These are phyloP conservation scores for Oriolus oriolus DNA, from an alignment of 2,113 vertebrate genomes.

Conservation along the genomic window DNA sequence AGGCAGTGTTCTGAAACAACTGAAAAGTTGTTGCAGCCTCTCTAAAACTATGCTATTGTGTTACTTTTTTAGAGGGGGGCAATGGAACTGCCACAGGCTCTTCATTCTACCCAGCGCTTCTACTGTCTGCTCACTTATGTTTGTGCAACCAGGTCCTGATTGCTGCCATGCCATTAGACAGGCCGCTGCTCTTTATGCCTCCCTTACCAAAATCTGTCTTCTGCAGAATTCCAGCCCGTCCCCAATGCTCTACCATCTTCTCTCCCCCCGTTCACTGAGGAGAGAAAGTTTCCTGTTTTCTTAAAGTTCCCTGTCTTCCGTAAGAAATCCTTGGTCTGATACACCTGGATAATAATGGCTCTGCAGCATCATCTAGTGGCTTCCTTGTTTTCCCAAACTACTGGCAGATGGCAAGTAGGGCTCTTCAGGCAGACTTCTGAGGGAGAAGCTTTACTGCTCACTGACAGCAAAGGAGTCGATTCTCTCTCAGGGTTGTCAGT, in stretches of 20 bases:
- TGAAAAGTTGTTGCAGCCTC: background rate
- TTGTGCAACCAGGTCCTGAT: background rate
- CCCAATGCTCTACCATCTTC: background rate
- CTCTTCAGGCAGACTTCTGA: background rate
- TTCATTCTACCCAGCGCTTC: background rate
- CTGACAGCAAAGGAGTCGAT: background rate
- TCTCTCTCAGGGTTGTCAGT: background rate
- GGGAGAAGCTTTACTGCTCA: background rate
- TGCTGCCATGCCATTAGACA: background rate
- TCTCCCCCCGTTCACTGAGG: background rate
- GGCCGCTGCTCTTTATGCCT: background rate
- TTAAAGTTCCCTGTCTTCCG: background rate
- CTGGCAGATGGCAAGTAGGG: background rate
- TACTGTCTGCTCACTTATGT: rapidly evolving
- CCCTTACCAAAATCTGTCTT: background rate
- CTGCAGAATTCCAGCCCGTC: background rate
- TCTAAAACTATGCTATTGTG: background rate
- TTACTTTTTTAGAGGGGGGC: background rate
- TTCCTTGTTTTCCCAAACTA: background rate
- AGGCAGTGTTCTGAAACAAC: background rate
- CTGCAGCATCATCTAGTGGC: conserved; percentile 57
- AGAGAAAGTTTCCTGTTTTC: background rate
- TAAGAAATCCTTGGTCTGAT: background rate
- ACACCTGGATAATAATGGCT: background rate
- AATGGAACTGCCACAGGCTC: background rate